Percentiles rank a stretch among this genome's conserved stretches.
These are phyloP conservation scores for Panthera tigris DNA, from an alignment of 2,113 vertebrate genomes.

Conservation along the genomic window DNA sequence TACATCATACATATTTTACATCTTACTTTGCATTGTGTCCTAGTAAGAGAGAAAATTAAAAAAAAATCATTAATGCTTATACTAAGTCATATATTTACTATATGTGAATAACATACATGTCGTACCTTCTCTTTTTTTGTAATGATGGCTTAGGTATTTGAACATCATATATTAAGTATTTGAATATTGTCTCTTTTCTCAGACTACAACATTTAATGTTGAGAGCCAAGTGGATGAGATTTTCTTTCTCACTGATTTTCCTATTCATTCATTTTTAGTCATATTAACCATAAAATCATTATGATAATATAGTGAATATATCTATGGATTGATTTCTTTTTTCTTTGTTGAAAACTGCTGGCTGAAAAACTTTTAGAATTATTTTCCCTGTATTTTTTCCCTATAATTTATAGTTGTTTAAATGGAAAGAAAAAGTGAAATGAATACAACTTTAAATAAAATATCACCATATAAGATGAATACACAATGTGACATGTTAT, in stretches of 20 bases:
- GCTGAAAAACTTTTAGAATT: background rate
- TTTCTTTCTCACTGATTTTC: constrained; percentile 33
- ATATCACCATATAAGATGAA: background rate
- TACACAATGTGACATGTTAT: background rate
- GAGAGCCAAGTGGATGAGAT: background rate
- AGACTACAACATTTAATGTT: background rate
- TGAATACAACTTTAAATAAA: background rate
- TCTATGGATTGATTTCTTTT: background rate
- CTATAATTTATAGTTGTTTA: background rate
- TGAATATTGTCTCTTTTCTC: constrained; percentile 24
- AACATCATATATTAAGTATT: background rate
- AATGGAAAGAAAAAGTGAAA: constrained; percentile 19
- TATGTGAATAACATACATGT: background rate
- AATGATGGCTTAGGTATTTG: background rate
- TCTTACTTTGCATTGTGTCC: background rate
- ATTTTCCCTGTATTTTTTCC: background rate
- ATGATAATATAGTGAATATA: background rate
- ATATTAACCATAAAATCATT: constrained; percentile 25
- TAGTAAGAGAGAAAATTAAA: constrained; percentile 19
- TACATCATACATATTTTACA: background rate
- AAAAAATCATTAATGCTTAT: background rate
- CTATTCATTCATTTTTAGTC: background rate
- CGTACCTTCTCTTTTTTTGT: background rate
- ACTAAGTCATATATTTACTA: background rate
- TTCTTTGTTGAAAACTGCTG: constrained; percentile 7